Conservation (phyloP, 2,797 vertebrate genomes). For the Babyrousa celebensis region DNA sequence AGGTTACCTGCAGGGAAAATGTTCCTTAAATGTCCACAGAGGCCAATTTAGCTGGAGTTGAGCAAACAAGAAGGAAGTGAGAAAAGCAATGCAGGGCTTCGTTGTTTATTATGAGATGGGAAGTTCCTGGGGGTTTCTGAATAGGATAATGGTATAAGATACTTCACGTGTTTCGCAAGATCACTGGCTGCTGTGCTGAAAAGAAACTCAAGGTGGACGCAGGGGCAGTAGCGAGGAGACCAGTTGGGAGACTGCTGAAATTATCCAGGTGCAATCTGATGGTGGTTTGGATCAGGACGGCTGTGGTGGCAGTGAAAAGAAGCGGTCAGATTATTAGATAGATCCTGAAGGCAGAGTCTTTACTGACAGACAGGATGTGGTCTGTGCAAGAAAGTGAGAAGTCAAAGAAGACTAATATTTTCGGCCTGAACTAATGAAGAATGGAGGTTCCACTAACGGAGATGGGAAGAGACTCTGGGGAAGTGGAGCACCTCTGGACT, state of each 20-base stretch:
- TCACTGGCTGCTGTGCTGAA: background rate
- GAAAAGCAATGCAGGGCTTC: background rate
- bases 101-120: background rate
- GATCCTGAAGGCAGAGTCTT: background rate
- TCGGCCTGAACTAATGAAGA: constrained; percentile 48
- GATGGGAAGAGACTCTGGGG: background rate
- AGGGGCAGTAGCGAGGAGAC: background rate
- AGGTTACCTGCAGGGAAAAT: background rate
- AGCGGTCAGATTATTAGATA: constrained; percentile 44
- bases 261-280: background rate
- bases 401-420: constrained; percentile 24
- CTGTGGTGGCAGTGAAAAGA: background rate
- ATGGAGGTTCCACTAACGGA: background rate
- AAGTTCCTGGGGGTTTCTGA: background rate
- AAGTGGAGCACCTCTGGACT: background rate
- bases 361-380: constrained; percentile 59
- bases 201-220: background rate
- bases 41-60: background rate
- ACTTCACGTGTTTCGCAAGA: background rate
- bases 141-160: background rate
- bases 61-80: background rate
- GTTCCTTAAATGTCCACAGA: background rate
- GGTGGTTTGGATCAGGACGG: background rate
- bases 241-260: background rate
- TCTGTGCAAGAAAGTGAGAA: constrained; percentile 59